Percentiles rank a stretch among this genome's conserved stretches.
Conservation (phyloP, 2,888 invertebrate genomes). For the Mythimna lalbum region DNA sequence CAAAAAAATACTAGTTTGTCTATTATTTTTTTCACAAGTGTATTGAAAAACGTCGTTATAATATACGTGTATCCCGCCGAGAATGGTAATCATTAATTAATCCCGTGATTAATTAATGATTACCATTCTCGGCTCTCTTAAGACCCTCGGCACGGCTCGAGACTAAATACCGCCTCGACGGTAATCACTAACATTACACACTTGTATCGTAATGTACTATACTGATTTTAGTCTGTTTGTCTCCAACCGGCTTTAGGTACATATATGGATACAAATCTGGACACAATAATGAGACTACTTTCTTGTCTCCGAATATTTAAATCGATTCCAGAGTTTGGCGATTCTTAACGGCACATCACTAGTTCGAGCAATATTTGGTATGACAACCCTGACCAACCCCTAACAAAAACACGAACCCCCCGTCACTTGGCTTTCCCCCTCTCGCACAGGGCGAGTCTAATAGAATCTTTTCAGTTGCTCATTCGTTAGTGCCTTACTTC, state of each 20-base stretch:
- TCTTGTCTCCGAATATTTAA: not conserved
- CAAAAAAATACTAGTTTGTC: too few species aligned
- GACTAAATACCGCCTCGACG: too few species aligned
- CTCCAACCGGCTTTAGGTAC: not conserved
- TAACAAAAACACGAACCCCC: conserved; percentile 31
- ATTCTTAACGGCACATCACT: conserved; percentile 41
- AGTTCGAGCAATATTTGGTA: conserved; percentile 21
- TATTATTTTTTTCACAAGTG: too few species aligned
- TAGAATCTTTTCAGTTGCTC: conserved; percentile 26
- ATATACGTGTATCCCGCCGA: too few species aligned
- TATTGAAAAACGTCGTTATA: too few species aligned
- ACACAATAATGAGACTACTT: not conserved
- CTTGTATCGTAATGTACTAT: too few species aligned
- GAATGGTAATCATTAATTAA: too few species aligned
- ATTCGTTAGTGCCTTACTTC: conserved; percentile 54
- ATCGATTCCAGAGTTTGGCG: conserved; percentile 39
- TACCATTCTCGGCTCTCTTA: too few species aligned
- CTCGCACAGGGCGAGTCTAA: conserved; percentile 15
- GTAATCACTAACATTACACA: too few species aligned
- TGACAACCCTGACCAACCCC: conserved; percentile 44
- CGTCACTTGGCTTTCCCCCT: conserved; percentile 22
- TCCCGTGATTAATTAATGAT: too few species aligned
- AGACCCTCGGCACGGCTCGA: too few species aligned
- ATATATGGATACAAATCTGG: not conserved
- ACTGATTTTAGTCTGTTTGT: not conserved